Percentiles rank a stretch among this genome's conserved stretches.
Conservation (phyloP, 2,888 invertebrate species). For the Agrypnus murinus region DNA sequence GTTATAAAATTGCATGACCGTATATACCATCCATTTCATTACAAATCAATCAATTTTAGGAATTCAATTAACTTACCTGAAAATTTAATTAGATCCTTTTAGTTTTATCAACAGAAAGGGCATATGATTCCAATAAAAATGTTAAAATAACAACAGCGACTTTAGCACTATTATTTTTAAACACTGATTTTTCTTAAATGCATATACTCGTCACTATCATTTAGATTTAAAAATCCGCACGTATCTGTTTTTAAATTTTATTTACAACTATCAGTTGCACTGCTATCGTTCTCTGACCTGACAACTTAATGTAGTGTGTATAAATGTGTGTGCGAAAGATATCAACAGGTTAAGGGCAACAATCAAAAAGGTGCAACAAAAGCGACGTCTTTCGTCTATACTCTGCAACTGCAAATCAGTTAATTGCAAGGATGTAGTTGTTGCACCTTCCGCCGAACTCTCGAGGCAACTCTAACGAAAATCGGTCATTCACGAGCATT, state of each 20-base stretch:
- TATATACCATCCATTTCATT: no score
- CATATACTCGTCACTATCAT: slow-evolving; percentile 4
- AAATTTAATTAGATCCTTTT: slow-evolving; percentile 9
- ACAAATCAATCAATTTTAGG: neutral
- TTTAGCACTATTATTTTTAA: neutral
- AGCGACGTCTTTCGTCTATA: slow-evolving; percentile 43
- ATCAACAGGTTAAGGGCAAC: slow-evolving; percentile 43
- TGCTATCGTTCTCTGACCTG: neutral
- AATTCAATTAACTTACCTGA: slow-evolving; percentile 1
- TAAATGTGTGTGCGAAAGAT: no score
- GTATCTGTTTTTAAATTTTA: neutral
- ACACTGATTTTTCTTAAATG: no score
- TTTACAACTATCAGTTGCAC: neutral
- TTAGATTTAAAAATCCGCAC: slow-evolving; percentile 2
- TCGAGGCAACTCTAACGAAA: slow-evolving; percentile 6
- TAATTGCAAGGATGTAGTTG: slow-evolving; percentile 20
- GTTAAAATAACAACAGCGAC: neutral
- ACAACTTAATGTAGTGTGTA: slow-evolving; percentile 3
- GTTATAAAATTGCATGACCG: no score
- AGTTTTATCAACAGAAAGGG: neutral
- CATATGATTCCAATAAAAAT: neutral
- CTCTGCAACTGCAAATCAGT: slow-evolving; percentile 37
- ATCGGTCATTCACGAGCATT: slow-evolving; percentile 17
- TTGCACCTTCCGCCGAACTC: neutral
- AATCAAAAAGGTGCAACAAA: slow-evolving; percentile 34